Percentiles rank a stretch among this genome's conserved stretches.
Evolutionary conservation across 1,140 invertebrate genomes (phyloP).

Genomic region (Samia ricini): DNA sequence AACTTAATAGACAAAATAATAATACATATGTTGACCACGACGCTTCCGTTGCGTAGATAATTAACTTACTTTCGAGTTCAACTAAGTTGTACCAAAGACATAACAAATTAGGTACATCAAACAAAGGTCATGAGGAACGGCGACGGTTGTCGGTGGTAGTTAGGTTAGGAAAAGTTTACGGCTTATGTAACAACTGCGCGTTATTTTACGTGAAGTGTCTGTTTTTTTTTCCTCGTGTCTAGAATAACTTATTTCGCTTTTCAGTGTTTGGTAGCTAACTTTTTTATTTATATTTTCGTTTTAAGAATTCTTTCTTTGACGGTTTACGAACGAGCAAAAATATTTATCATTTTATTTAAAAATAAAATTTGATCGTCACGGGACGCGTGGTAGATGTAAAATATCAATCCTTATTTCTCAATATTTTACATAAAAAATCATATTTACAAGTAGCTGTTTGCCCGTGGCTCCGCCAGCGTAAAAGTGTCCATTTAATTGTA

Average conservation of each 20-base stretch:
- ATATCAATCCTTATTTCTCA: too few species aligned
- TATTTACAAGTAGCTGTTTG: too few species aligned
- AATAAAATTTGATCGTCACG: too few species aligned
- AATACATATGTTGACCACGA: constrained; percentile 12
- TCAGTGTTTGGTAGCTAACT: background rate
- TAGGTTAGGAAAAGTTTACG: background rate
- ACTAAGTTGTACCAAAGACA: background rate
- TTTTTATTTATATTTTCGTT: too few species aligned
- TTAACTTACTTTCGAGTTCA: background rate
- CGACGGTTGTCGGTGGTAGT: background rate
- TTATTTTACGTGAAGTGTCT: background rate
- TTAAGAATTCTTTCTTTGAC: too few species aligned
- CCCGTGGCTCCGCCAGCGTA: too few species aligned
- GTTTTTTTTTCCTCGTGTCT: constrained; percentile 8
- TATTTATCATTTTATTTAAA: too few species aligned
- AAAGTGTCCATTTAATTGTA: too few species aligned
- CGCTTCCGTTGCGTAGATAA: background rate
- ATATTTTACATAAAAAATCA: too few species aligned
- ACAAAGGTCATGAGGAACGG: background rate
- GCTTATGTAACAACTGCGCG: background rate
- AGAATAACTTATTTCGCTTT: background rate
- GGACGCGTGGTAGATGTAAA: too few species aligned
- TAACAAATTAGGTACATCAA: constrained; percentile 4
- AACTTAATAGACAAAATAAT: background rate
- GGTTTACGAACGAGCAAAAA: too few species aligned